phyloP scores from a whole-genome alignment of 2,888 invertebrate genomes.

The Byasa hedistus region DNA sequence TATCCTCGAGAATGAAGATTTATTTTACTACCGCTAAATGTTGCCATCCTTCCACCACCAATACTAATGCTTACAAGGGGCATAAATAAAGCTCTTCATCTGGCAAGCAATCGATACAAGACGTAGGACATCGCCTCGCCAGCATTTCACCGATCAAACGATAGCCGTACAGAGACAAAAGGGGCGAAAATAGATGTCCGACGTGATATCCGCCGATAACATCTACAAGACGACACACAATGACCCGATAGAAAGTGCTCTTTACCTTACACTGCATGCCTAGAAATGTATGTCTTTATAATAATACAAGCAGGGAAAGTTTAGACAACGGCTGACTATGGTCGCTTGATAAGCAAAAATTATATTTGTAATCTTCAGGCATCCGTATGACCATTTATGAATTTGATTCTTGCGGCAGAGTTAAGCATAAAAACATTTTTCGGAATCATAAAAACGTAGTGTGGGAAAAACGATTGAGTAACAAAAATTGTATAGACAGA shows the following conservation, averaged over 20 bases:
- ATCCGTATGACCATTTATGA: too few species aligned
- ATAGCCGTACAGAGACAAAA: constrained; percentile 52
- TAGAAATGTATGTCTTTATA: constrained; percentile 30
- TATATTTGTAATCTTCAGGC: constrained; percentile 1
- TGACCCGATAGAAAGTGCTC: constrained; percentile 57
- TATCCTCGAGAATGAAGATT: background rate
- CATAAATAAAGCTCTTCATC: constrained; percentile 34
- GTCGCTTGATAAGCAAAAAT: constrained; percentile 19
- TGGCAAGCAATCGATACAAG: constrained; percentile 33
- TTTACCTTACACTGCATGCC: constrained; percentile 33
- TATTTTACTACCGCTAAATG: background rate
- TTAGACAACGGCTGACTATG: constrained; percentile 5
- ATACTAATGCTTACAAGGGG: background rate
- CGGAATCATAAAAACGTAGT: too few species aligned
- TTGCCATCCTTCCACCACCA: background rate
- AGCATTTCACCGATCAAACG: constrained; percentile 54
- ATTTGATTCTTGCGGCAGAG: too few species aligned
- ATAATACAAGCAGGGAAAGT: constrained; percentile 22
- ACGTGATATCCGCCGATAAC: constrained; percentile 54
- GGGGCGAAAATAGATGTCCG: constrained; percentile 54
- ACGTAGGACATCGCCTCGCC: constrained; percentile 37
- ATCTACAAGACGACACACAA: constrained; percentile 50
- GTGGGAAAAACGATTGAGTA: too few species aligned
- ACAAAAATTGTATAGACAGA: too few species aligned
- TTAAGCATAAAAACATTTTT: too few species aligned